Base-by-base conservation (phyloP, 2,113 vertebrate species). In the Nibea coibor region DNA sequence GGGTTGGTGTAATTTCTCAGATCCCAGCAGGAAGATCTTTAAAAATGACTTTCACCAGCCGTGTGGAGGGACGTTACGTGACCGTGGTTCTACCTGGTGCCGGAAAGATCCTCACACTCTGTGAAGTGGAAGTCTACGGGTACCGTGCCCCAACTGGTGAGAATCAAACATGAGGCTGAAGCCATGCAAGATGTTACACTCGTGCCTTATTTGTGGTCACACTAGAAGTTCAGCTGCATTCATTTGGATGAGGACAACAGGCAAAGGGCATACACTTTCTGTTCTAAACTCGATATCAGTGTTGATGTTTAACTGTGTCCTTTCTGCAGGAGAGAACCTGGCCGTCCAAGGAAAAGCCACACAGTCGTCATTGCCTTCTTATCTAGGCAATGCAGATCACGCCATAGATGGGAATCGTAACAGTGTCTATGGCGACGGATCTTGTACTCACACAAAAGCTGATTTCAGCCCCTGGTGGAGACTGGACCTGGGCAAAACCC, bases 111-210 rank as follows among this genome's bases (percentile, higher is more conserved):
- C 80, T 88, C 2, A 31, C 11, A 0, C 73, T 88, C 57, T 87
- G 89, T 10, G 87, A 90, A 61, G 82, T 90, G 70, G 84, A 90
- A 7, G 82, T 90, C n/a, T 88, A 87, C 4, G 89, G 89, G 0
- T 88, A 88, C 48, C 75, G 0, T 4, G 71, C 82, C 12, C 85
- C 82, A 57, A 82, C 75, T 15, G 89, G 84, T 91, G 61, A 77
- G 81, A 54, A 42, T 12, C 22, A 22, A 31, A 14, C 24, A 28
- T 26, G 20, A 16, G 20, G 10, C 5, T 53, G 28, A 53, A 53
- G 50, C 19, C 10, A 69, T 35, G 43, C n/a, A 9, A 43, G 15
- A 43, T 43, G 35, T 26, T 35, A 43, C 24, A 3, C 43, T 3
- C 3, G 1, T 14, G 12, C 12, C 19, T 24, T n/a, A 16, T 65